phyloP scores from a whole-genome alignment of 2,888 invertebrate genomes.

The Melanostoma scalare region DNA sequence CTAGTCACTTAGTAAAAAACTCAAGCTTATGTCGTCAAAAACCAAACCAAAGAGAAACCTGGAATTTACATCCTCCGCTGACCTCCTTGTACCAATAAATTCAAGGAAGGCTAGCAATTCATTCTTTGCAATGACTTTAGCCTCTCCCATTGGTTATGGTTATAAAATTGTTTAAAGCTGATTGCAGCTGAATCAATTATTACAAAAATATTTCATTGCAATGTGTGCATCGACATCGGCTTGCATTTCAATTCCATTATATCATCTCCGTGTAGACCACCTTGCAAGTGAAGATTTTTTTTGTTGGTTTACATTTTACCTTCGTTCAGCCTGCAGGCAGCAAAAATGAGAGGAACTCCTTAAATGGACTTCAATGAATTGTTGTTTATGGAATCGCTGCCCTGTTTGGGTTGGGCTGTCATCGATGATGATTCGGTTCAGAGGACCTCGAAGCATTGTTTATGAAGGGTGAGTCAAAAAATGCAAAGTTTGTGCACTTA shows the following conservation, averaged over 20 bases:
- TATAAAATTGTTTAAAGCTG: slow-evolving; percentile 51
- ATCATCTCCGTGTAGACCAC: slow-evolving; percentile 45
- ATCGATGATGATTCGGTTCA: slow-evolving; percentile 45
- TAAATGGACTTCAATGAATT: slow-evolving; percentile 64
- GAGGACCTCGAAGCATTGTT: slow-evolving; percentile 23
- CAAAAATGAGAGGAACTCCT: slow-evolving; percentile 65
- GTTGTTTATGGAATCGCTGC: slow-evolving; percentile 64
- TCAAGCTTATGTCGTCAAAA: too few species aligned
- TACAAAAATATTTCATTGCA: slow-evolving; percentile 70
- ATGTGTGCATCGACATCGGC: slow-evolving; percentile 62
- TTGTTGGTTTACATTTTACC: slow-evolving; percentile 46
- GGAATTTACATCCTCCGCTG: too few species aligned
- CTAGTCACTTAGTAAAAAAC: too few species aligned
- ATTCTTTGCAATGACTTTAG: slow-evolving; percentile 34
- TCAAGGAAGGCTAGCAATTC: slow-evolving; percentile 19
- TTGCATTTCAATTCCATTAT: slow-evolving; percentile 65
- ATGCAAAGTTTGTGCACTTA: slow-evolving; percentile 13
- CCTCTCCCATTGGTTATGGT: slow-evolving; percentile 67
- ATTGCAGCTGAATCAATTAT: slow-evolving; percentile 65
- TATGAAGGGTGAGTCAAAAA: slow-evolving; percentile 14
- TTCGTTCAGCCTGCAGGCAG: slow-evolving; percentile 56
- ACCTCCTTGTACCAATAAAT: too few species aligned
- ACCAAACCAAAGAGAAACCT: too few species aligned
- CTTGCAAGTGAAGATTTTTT: slow-evolving; percentile 55
- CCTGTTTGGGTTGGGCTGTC: slow-evolving; percentile 53